phyloP scores from a whole-genome alignment of 2,888 invertebrate species.

The Arctia plantaginis region DNA sequence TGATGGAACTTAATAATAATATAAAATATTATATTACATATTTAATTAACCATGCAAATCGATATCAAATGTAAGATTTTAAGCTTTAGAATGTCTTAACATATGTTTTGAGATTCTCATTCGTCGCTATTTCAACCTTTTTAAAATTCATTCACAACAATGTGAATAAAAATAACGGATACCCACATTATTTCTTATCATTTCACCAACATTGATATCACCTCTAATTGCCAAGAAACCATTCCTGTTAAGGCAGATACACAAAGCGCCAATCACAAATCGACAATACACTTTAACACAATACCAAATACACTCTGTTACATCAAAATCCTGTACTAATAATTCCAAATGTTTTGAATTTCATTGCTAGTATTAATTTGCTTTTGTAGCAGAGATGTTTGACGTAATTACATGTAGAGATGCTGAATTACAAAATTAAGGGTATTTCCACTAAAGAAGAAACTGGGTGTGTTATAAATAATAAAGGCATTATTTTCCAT shows the following conservation, averaged over 20 bases:
- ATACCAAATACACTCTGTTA: not conserved
- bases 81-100: too few species aligned
- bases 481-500: too few species aligned
- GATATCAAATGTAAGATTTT: too few species aligned
- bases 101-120: too few species aligned
- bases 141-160: not conserved
- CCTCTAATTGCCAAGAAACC: constrained; percentile 7
- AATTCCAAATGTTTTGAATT: not conserved
- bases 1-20: too few species aligned
- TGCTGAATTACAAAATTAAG: too few species aligned
- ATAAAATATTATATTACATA: too few species aligned
- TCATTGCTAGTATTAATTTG: not conserved
- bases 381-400: not conserved
- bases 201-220: not conserved
- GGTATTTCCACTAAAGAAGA: too few species aligned
- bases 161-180: not conserved
- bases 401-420: too few species aligned
- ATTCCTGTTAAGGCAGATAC: not conserved
- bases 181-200: not conserved
- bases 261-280: constrained; percentile 2
- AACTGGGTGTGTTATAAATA: too few species aligned
- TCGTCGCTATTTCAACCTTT: not conserved
- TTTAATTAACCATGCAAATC: too few species aligned
- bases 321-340: not conserved
- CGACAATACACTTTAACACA: not conserved